These are phyloP conservation scores for Pipa parva DNA, from an alignment of 2,113 vertebrate genomes.

Conservation along the genomic window DNA sequence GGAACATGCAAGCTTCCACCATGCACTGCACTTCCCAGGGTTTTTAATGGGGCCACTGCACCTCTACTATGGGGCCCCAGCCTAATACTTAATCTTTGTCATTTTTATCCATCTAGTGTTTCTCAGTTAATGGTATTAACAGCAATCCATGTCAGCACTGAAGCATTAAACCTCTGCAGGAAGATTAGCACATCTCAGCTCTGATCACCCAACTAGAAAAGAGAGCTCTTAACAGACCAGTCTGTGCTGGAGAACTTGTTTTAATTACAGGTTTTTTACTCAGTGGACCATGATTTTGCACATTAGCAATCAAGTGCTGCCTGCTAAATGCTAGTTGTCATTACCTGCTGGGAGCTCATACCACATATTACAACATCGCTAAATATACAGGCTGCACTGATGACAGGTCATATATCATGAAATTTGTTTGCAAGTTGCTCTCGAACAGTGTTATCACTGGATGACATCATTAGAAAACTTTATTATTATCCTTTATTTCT, in stretches of 20 bases:
- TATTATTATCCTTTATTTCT: too few relatives aligned
- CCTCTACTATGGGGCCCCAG: too few relatives aligned
- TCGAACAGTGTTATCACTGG: too few relatives aligned
- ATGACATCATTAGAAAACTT: too few relatives aligned
- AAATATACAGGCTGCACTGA: too few relatives aligned
- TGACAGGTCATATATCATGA: slow-evolving; percentile 1
- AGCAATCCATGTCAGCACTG: background rate
- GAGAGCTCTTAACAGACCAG: slow-evolving; percentile 21
- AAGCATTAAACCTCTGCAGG: slow-evolving; percentile 28
- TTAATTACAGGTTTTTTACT: slow-evolving; percentile 33
- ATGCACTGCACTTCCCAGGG: too few relatives aligned
- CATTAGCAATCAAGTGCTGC: slow-evolving; percentile 8
- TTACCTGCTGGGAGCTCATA: background rate
- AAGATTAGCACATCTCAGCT: slow-evolving; percentile 34
- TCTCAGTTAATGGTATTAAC: background rate
- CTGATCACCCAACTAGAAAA: background rate
- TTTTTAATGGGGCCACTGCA: too few relatives aligned
- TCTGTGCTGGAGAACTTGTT: slow-evolving; percentile 36
- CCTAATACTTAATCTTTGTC: too few relatives aligned
- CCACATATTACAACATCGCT: too few relatives aligned
- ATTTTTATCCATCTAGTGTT: background rate
- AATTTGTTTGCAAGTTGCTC: slow-evolving; percentile 11
- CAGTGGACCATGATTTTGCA: slow-evolving; percentile 27
- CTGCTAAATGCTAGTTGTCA: slow-evolving; percentile 4
- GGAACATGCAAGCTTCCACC: too few relatives aligned